These are phyloP conservation scores for Procambarus virginalis DNA, from an alignment of 1,140 invertebrate genomes.

Conservation along the genomic window DNA sequence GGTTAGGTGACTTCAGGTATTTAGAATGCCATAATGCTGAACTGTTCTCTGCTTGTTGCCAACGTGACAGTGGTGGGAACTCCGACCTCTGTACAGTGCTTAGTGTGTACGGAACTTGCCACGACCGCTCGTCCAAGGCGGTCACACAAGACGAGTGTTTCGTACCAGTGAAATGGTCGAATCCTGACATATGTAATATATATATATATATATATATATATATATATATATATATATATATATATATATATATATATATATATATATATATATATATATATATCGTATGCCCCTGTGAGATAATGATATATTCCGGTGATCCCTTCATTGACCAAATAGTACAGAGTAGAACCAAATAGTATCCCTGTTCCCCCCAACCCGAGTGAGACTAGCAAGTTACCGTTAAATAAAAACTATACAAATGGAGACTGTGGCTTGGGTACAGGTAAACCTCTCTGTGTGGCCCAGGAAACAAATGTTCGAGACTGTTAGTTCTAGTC, in stretches of 20 bases:
- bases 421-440: constrained; percentile 29
- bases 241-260: too few species aligned
- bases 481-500: constrained; percentile 48
- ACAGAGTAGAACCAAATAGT: constrained; percentile 54
- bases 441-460: constrained; percentile 18
- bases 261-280: too few species aligned
- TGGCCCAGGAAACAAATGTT: constrained; percentile 27
- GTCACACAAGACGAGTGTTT: constrained; percentile 10
- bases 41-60: constrained; percentile 55
- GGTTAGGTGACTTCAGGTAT: constrained; percentile 58
- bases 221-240: too few species aligned
- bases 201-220: neutral
- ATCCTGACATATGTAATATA: neutral
- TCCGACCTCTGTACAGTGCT: constrained; percentile 24
- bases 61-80: constrained; percentile 37
- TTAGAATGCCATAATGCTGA: constrained; percentile 64
- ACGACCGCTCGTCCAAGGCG: neutral
- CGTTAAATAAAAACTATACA: constrained; percentile 13
- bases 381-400: constrained; percentile 47
- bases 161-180: constrained; percentile 52
- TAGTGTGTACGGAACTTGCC: neutral
- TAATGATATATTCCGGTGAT: constrained; percentile 40
- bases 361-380: constrained; percentile 23
- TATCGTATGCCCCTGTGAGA: constrained; percentile 16
- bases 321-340: constrained; percentile 54